phyloP scores from a whole-genome alignment of 2,797 vertebrate genomes.

The Botia kubotai region DNA sequence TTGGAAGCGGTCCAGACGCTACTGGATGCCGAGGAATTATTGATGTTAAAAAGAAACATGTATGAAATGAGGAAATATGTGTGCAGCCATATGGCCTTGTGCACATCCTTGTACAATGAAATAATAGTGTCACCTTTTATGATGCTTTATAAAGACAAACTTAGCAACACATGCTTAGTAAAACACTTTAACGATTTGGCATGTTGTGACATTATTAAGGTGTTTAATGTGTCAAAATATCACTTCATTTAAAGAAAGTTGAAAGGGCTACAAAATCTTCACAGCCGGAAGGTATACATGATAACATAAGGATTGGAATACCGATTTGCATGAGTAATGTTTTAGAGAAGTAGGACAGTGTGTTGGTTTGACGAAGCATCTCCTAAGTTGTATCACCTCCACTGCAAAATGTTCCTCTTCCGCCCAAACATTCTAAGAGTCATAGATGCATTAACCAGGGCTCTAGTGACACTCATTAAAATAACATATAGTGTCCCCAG shows the following conservation, averaged over 20 bases:
- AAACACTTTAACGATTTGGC: constrained; percentile 16
- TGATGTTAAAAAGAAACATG: constrained; percentile 86
- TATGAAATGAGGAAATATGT: constrained; percentile 83
- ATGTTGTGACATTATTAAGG: constrained; percentile 3
- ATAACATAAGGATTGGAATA: background rate
- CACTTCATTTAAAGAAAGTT: constrained; percentile 4
- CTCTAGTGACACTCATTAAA: constrained; percentile 75
- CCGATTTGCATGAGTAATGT: constrained; percentile 30
- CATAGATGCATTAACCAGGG: constrained; percentile 72
- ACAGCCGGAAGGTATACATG: background rate
- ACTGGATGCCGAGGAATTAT: constrained; percentile 84
- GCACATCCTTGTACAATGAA: constrained; percentile 77
- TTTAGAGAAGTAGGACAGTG: constrained; percentile 48
- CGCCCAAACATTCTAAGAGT: constrained; percentile 53
- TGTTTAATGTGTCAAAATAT: constrained; percentile 20
- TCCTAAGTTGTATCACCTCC: constrained; percentile 33
- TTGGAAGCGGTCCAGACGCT: constrained; percentile 87
- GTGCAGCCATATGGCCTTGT: constrained; percentile 81
- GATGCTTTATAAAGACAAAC: constrained; percentile 64
- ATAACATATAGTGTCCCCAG: constrained; percentile 75
- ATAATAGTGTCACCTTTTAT: constrained; percentile 73
- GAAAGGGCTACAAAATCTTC: background rate
- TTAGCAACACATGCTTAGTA: constrained; percentile 28
- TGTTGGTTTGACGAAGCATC: constrained; percentile 42
- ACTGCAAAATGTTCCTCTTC: constrained; percentile 31